Evolutionary conservation across 2,797 vertebrate genomes (phyloP).

Genomic region (Characodon lateralis): DNA sequence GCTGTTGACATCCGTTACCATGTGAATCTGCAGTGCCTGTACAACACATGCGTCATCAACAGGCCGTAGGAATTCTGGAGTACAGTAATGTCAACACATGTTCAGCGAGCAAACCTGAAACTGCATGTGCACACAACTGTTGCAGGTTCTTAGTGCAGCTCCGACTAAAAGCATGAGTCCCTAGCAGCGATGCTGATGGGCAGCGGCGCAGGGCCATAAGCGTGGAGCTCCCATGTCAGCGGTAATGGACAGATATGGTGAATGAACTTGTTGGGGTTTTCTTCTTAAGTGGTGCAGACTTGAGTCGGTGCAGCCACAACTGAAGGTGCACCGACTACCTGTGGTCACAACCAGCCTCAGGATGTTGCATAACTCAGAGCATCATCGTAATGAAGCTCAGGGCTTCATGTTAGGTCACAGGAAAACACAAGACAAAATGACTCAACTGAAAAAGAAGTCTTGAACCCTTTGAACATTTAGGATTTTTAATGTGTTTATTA

Average conservation of each 20-base stretch:
- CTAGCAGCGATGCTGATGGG: not conserved
- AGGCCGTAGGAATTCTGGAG: constrained; percentile 1
- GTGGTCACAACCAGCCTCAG: constrained; percentile 2
- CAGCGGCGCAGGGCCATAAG: not conserved
- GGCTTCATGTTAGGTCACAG: not conserved
- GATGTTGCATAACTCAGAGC: constrained; percentile 9
- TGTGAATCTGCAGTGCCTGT: not conserved
- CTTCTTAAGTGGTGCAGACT: not conserved
- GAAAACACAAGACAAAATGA: not conserved
- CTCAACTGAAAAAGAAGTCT: not conserved
- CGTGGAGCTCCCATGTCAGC: not conserved
- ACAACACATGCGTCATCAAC: constrained; percentile 5
- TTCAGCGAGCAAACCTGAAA: not conserved
- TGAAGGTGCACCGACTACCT: not conserved
- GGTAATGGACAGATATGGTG: not conserved
- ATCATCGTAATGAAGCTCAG: not conserved
- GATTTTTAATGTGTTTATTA: not conserved
- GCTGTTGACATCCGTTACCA: not conserved
- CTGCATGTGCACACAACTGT: not conserved
- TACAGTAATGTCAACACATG: not conserved
- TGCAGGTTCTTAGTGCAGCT: not conserved
- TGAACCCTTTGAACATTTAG: not conserved
- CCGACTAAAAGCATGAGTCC: not conserved
- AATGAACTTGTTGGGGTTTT: not conserved
- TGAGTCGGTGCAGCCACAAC: not conserved